These are phyloP conservation scores for Melanogrammus aeglefinus DNA, from an alignment of 2,797 vertebrate genomes.

Conservation along the genomic window DNA sequence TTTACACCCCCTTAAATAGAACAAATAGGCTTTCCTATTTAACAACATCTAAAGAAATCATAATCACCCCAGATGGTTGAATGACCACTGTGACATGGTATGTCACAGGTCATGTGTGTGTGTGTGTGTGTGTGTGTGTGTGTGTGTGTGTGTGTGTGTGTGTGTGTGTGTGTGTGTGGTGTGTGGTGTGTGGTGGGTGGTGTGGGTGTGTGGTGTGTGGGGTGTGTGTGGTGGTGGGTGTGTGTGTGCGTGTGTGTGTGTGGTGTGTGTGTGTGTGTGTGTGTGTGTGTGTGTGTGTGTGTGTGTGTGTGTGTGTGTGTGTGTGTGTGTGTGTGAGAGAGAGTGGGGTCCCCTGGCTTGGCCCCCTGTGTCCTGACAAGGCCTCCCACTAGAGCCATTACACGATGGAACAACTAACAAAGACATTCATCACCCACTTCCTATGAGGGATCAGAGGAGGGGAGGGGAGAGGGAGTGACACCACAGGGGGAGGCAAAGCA, in stretches of 20 bases:
- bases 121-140: slow-evolving; percentile 9
- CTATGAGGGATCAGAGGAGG: slow-evolving; percentile 57
- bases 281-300: slow-evolving; percentile 9
- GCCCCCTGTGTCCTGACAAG: slow-evolving; percentile 61
- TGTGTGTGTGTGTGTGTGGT: slow-evolving; percentile 40
- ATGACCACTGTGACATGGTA: slow-evolving; percentile 48
- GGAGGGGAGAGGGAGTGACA: slow-evolving; percentile 64
- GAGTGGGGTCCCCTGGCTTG: slow-evolving; percentile 53
- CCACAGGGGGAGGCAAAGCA: slow-evolving; percentile 56
- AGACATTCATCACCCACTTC: slow-evolving; percentile 69
- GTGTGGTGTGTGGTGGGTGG: slow-evolving; percentile 42
- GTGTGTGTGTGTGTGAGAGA: slow-evolving; percentile 21
- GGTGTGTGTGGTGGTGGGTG: slow-evolving; percentile 39
- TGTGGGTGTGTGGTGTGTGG: slow-evolving; percentile 42
- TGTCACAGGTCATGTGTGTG: not conserved
- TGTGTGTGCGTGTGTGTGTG: slow-evolving; percentile 42
- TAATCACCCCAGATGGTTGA: slow-evolving; percentile 45
- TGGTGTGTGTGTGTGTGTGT: slow-evolving; percentile 13
- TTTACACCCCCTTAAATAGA: slow-evolving; percentile 26
- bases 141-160: slow-evolving; percentile 7
- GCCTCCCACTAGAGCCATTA: slow-evolving; percentile 64
- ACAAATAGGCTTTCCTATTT: slow-evolving; percentile 41
- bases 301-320: slow-evolving; percentile 5
- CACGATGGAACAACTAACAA: slow-evolving; percentile 67
- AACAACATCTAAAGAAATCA: slow-evolving; percentile 52